A percentile compares a stretch with the other conserved stretches of the same genome.
phyloP scores from a whole-genome alignment of 2,888 invertebrate species.

The Lordiphosa andalusiaca region DNA sequence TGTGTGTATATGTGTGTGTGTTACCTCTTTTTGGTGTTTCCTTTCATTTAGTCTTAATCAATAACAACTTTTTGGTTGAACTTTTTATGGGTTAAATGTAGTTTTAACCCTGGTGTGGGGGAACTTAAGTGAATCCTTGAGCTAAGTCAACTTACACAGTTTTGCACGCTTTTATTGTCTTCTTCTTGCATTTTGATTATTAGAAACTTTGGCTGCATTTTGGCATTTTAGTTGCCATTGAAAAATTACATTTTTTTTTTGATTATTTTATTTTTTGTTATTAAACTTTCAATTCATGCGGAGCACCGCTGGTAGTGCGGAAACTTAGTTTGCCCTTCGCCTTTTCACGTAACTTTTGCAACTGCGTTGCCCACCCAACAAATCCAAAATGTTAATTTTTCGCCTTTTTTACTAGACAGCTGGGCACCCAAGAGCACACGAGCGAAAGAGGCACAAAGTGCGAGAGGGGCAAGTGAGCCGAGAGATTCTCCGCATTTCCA shows the following conservation, averaged over 20 bases:
- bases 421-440: constrained; percentile 29
- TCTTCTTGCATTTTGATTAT: constrained; percentile 7
- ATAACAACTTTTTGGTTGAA: constrained; percentile 40
- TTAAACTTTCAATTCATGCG: neutral
- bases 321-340: constrained; percentile 49
- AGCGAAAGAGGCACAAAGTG: constrained; percentile 3
- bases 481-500: too few species aligned
- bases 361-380: constrained; percentile 48
- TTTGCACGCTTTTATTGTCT: constrained; percentile 6
- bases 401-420: constrained; percentile 26
- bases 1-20: constrained; percentile 17
- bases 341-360: constrained; percentile 71
- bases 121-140: constrained; percentile 5
- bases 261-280: neutral
- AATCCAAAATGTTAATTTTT: constrained; percentile 56
- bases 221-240: neutral
- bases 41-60: constrained; percentile 50
- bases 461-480: constrained; percentile 11
- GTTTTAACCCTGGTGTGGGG: constrained; percentile 28
- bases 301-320: neutral
- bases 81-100: constrained; percentile 41
- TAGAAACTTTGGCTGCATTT: constrained; percentile 1
- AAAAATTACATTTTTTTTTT: neutral
- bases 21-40: neutral
- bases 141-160: constrained; percentile 34